Conservation (phyloP, 2,888 invertebrate genomes). For the Drosophila greeni region DNA sequence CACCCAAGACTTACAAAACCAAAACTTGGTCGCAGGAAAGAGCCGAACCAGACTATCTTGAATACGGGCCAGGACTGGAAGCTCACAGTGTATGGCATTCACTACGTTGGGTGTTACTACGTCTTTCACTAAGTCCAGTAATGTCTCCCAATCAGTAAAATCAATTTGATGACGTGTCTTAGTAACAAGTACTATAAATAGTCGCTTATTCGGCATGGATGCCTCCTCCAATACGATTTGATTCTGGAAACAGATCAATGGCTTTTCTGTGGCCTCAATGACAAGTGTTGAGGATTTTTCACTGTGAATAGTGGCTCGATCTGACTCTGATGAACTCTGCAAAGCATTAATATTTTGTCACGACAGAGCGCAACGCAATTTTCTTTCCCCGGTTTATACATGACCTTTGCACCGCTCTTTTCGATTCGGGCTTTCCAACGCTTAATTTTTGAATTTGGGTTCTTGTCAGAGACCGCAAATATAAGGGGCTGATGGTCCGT, state of each 20-base stretch:
- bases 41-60: neutral
- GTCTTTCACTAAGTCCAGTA: constrained; percentile 3
- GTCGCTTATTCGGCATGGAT: too few species aligned
- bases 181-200: too few species aligned
- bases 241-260: neutral
- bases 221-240: neutral
- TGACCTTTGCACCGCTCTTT: neutral
- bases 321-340: neutral
- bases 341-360: neutral
- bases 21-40: constrained; percentile 10
- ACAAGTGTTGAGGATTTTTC: constrained; percentile 19
- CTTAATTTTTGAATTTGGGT: neutral
- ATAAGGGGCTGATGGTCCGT: constrained; percentile 1
- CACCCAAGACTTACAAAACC: constrained; percentile 16
- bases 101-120: neutral
- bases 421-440: neutral
- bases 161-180: constrained; percentile 5
- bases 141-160: constrained; percentile 1
- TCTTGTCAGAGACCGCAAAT: constrained; percentile 1
- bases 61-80: neutral
- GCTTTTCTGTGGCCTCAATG: constrained; percentile 11
- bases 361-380: neutral
- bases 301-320: constrained; percentile 20
- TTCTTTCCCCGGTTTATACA: neutral
- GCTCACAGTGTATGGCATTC: neutral